Evolutionary conservation across 1,140 invertebrate species (phyloP).

Genomic region (Aphidius ervi): DNA sequence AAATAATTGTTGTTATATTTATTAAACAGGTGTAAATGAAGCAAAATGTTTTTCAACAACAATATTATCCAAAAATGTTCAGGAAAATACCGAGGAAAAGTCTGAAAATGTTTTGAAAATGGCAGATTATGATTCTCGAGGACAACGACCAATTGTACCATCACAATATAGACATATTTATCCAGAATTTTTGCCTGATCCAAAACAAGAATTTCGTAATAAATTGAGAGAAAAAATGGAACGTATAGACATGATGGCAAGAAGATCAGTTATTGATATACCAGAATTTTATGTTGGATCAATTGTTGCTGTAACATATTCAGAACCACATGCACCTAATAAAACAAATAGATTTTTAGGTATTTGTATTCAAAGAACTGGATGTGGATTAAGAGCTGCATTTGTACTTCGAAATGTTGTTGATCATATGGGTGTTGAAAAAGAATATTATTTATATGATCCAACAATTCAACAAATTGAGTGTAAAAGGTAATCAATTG

Average conservation of each 20-base stretch:
- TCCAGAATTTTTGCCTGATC: slow-evolving; percentile 92
- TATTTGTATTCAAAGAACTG: slow-evolving; percentile 86
- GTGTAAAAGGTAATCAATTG: slow-evolving; percentile 39
- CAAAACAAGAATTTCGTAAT: slow-evolving; percentile 75
- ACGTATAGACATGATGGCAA: slow-evolving; percentile 85
- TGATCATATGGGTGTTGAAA: slow-evolving; percentile 85
- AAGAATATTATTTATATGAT: slow-evolving; percentile 90
- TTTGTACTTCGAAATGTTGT: slow-evolving; percentile 92
- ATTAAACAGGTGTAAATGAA: slow-evolving; percentile 17
- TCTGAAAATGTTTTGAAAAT: slow-evolving; percentile 23
- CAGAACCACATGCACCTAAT: slow-evolving; percentile 80
- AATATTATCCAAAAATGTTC: background rate
- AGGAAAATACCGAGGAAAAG: background rate
- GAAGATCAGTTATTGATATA: slow-evolving; percentile 78
- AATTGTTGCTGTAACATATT: slow-evolving; percentile 85
- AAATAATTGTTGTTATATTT: slow-evolving; percentile 1
- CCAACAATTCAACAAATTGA: slow-evolving; percentile 88
- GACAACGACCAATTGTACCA: slow-evolving; percentile 27
- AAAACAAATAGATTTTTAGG: slow-evolving; percentile 91
- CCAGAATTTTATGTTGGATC: slow-evolving; percentile 98
- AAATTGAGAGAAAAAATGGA: slow-evolving; percentile 82
- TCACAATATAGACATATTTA: slow-evolving; percentile 71
- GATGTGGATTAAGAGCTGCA: slow-evolving; percentile 73
- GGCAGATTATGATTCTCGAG: background rate
- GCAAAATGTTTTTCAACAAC: slow-evolving; percentile 21